Conservation (phyloP, 2,113 vertebrate genomes). For the Petroica traversi region DNA sequence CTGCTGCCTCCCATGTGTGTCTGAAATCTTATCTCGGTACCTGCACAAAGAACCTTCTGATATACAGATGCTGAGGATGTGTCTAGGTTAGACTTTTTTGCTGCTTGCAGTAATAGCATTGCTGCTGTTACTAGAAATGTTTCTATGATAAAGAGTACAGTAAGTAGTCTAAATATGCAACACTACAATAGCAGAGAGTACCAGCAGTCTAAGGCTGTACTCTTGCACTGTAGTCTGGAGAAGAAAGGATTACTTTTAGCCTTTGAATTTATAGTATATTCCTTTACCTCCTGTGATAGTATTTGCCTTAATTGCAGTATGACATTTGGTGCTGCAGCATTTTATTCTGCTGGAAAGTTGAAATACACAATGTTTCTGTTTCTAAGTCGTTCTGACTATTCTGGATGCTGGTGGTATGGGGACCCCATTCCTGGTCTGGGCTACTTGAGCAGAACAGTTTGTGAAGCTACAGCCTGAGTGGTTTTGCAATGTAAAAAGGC, state of each 20-base stretch:
- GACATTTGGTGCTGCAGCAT: background rate
- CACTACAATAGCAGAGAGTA: background rate
- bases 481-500: background rate
- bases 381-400: background rate
- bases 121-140: background rate
- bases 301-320: background rate
- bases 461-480: background rate
- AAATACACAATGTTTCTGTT: background rate
- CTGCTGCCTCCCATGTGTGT: background rate
- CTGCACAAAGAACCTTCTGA: background rate
- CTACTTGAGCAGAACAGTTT: background rate
- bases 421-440: background rate
- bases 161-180: background rate
- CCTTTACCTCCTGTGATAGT: background rate
- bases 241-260: background rate
- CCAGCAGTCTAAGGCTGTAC: background rate
- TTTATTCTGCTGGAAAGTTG: background rate
- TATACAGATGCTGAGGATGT: background rate
- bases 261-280: background rate
- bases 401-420: background rate
- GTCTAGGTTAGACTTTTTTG: background rate
- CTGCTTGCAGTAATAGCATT: background rate
- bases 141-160: background rate
- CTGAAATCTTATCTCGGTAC: background rate
- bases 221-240: background rate